Evolutionary conservation across 2,113 vertebrate genomes (phyloP), one percentile per base, ranked within the genome.

Genomic region (Dicentrarchus labrax): DNA sequence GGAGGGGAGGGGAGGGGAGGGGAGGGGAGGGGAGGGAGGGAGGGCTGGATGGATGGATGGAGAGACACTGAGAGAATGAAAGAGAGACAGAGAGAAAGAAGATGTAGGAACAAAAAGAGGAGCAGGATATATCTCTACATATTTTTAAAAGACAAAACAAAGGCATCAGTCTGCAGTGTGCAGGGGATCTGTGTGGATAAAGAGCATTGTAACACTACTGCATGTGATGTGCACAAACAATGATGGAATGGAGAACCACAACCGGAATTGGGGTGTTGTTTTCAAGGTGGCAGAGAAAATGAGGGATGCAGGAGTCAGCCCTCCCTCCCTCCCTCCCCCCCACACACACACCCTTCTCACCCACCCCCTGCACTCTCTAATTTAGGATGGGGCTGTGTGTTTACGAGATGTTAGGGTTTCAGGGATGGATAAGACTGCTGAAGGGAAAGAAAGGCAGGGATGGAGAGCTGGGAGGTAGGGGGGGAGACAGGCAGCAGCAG

Each of bases 271-370:
- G 89, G 89, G 90, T 93, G 91, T 93, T 94, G 88, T 94, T 93
- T 94, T 92, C 90, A 93, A 93, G 94, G 90, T 94, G 91, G 92
- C 82, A 91, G 72, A 78, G 84, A 85, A 87, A 90, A 92, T 81
- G 85, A 92, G 84, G 91, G 87, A 90, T 93, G 89, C 86, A 47
- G 87, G 88, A 82, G 83, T 80, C 83, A 71, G 80, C 21, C 48
- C 45, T 30, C 51, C 73, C 60, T 61, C 13, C 22, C 16, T n/a
- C 57, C 54, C n/a, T 51, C 53, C 4, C 38, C 72, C 61, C 53
- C 59, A 53, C 50, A 30, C 30, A 30, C 30, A 30, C 48, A 6
- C 19, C 76, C 45, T 11, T 67, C 62, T n/a, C 56, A 75, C 30
- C 38, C 30, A 30, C 66, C 83, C 72, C 54, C 80, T 67, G 59